These are phyloP conservation scores for Muntiacus muntjak DNA, from an alignment of 2,113 vertebrate genomes.

Conservation along the genomic window DNA sequence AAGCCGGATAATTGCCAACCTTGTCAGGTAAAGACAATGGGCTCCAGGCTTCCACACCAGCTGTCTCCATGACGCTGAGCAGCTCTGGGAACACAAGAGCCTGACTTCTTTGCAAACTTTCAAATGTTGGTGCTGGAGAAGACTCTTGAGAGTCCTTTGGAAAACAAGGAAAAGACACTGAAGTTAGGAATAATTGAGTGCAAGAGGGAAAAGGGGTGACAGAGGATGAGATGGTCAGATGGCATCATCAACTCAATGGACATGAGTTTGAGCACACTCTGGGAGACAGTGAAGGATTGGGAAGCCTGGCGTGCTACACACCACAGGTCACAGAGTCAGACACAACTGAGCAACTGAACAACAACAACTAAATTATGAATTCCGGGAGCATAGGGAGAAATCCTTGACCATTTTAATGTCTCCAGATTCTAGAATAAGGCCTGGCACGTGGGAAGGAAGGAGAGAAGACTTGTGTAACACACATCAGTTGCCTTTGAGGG, in stretches of 20 bases:
- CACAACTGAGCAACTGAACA: background rate
- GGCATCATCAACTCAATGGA: background rate
- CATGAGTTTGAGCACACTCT: background rate
- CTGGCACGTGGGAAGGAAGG: background rate
- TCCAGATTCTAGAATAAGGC: background rate
- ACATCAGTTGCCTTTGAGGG: background rate
- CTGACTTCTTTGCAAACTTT: background rate
- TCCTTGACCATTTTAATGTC: background rate
- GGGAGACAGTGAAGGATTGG: background rate
- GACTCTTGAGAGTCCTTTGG: background rate
- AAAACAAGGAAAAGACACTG: background rate
- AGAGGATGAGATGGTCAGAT: background rate
- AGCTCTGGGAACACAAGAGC: background rate
- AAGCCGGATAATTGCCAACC: background rate
- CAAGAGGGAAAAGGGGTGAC: background rate
- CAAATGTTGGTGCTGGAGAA: background rate
- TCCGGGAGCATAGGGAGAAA: background rate
- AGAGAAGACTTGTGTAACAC: background rate
- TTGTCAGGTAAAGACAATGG: background rate
- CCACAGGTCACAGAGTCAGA: accelerated
- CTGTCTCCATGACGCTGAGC: background rate
- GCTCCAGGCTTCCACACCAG: background rate
- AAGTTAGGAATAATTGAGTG: background rate
- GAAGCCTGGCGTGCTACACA: background rate
- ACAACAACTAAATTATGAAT: background rate